Percentiles rank a stretch among this genome's conserved stretches.
phyloP scores from a whole-genome alignment of 2,113 vertebrate species.

The Thinocorus orbignyianus region DNA sequence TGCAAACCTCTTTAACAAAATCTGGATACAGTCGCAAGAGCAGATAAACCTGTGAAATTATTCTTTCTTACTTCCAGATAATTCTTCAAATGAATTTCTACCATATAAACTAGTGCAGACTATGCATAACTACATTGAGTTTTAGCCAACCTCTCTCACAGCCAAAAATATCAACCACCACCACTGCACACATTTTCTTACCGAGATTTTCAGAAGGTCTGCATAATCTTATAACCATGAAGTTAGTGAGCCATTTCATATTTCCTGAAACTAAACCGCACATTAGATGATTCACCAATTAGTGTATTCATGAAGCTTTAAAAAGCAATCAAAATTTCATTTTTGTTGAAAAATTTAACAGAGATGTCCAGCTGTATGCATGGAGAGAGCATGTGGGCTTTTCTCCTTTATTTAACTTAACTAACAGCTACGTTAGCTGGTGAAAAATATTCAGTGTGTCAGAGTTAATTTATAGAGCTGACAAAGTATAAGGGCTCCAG shows the following conservation, averaged over 20 bases:
- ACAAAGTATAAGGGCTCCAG: constrained; percentile 67
- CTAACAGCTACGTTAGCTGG: constrained; percentile 57
- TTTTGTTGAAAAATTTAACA: constrained; percentile 58
- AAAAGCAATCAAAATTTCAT: constrained; percentile 56
- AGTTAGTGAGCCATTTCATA: constrained; percentile 54
- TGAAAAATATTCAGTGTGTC: constrained; percentile 69
- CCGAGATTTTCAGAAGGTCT: constrained; percentile 60
- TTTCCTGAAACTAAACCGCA: constrained; percentile 63
- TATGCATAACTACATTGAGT: constrained; percentile 13
- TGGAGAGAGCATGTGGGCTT: constrained; percentile 56
- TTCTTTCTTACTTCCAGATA: constrained; percentile 23
- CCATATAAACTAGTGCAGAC: constrained; percentile 28
- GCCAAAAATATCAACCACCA: constrained; percentile 67
- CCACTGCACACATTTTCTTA: constrained; percentile 61
- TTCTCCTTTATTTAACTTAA: constrained; percentile 57
- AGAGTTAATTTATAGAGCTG: constrained; percentile 69
- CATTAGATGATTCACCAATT: constrained; percentile 69
- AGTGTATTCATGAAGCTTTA: constrained; percentile 65
- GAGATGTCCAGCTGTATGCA: constrained; percentile 63
- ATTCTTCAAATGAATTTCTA: constrained; percentile 22
- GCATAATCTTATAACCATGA: constrained; percentile 47
- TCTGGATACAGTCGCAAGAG: not conserved
- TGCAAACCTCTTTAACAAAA: not conserved
- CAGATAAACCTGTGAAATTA: not conserved
- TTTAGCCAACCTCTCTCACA: constrained; percentile 53